Conservation (phyloP, 2,113 vertebrate genomes). For the Grammatotria lemairii region DNA sequence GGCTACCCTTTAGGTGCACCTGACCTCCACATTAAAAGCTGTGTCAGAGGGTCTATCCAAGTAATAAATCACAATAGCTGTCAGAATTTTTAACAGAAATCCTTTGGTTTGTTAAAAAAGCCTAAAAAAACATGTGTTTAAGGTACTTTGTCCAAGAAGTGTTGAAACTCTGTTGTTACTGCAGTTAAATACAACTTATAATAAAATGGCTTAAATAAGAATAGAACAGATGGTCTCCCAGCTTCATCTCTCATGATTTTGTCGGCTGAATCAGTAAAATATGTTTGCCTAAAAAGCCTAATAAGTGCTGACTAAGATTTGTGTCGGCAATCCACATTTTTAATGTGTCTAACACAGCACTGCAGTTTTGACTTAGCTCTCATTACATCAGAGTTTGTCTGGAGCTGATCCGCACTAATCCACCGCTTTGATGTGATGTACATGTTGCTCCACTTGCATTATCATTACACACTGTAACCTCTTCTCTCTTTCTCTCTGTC, state of each 20-base stretch:
- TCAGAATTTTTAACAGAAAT: not conserved
- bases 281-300: not conserved
- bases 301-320: conserved; percentile 30
- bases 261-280: not conserved
- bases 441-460: not conserved
- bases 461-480: conserved; percentile 4
- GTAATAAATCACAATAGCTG: not conserved
- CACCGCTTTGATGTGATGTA: conserved; percentile 25
- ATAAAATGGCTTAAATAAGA: not conserved
- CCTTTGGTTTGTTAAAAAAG: not conserved
- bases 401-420: conserved; percentile 43
- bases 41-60: accelerated
- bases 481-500: not conserved
- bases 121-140: accelerated
- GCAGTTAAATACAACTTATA: not conserved
- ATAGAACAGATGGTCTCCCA: not conserved
- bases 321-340: not conserved
- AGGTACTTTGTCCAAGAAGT: not conserved
- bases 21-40: not conserved
- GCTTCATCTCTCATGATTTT: not conserved
- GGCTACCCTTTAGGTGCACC: not conserved
- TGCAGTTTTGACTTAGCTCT: conserved; percentile 24
- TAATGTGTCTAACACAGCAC: not conserved
- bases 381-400: conserved; percentile 31
- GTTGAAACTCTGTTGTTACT: not conserved